Conservation (phyloP, 2,888 invertebrate species). For the Latrodectus elegans region DNA sequence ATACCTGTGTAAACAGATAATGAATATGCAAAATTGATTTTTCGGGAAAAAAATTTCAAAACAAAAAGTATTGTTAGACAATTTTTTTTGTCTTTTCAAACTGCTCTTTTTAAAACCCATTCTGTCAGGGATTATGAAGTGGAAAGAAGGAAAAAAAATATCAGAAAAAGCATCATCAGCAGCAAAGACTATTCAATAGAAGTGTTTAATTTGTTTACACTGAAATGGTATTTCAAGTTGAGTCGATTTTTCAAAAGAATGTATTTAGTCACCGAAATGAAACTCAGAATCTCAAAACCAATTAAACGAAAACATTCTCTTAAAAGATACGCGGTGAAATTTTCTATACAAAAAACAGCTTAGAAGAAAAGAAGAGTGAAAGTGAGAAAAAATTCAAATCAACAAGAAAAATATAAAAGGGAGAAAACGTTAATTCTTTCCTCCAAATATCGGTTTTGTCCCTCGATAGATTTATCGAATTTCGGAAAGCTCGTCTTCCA, state of each 20-base stretch:
- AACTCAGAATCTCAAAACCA: slow-evolving; percentile 52
- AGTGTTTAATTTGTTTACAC: slow-evolving; percentile 59
- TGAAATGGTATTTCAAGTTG: slow-evolving; percentile 4
- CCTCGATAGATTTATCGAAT: slow-evolving; percentile 62
- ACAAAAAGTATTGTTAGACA: too few species aligned
- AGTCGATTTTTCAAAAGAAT: slow-evolving; percentile 26
- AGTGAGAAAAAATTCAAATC: not conserved
- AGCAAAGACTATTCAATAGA: not conserved
- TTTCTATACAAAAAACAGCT: not conserved
- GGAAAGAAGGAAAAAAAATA: not conserved
- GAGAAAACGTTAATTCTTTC: slow-evolving; percentile 42
- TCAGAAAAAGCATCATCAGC: not conserved
- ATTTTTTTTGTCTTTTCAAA: too few species aligned
- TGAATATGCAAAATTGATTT: too few species aligned
- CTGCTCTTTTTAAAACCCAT: too few species aligned
- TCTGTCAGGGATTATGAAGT: not conserved
- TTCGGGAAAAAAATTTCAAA: too few species aligned
- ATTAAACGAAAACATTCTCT: slow-evolving; percentile 37
- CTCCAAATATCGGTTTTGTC: slow-evolving; percentile 64
- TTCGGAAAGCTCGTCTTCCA: slow-evolving; percentile 44
- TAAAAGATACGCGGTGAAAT: not conserved
- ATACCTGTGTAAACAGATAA: too few species aligned
- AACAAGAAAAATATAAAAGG: slow-evolving; percentile 13
- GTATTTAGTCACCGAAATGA: slow-evolving; percentile 30
- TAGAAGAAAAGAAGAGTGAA: not conserved